Conservation (phyloP, 2,888 invertebrate species). For the Silvanus unidentatus region DNA sequence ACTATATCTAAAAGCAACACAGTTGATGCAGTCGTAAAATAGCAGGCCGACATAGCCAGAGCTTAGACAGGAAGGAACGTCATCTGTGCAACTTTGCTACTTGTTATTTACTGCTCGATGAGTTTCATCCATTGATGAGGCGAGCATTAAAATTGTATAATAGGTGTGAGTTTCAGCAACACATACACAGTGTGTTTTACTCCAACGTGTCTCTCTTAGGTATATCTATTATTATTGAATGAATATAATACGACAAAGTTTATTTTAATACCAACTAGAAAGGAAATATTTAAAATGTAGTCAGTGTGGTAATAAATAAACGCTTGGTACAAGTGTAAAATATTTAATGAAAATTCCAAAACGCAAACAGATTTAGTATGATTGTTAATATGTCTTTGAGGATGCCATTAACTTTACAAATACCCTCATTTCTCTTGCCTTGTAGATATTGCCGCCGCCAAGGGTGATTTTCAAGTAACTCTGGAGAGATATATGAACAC, state of each 20-base stretch:
- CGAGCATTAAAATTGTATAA: too few species aligned
- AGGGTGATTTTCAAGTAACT: constrained; percentile 7
- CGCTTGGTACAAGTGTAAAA: too few species aligned
- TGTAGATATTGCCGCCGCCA: constrained; percentile 9
- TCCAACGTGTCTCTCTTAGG: too few species aligned
- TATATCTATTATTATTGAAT: too few species aligned
- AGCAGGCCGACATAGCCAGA: constrained; percentile 22
- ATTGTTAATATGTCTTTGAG: constrained; percentile 14
- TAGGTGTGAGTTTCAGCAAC: too few species aligned
- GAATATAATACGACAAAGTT: too few species aligned
- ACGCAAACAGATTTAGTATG: constrained; percentile 2
- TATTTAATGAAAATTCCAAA: too few species aligned
- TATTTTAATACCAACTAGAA: too few species aligned
- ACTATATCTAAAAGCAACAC: constrained; percentile 12
- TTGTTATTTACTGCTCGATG: constrained; percentile 3
- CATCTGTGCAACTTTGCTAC: constrained; percentile 23
- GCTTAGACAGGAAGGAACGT: constrained; percentile 26
- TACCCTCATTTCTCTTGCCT: constrained; percentile 9
- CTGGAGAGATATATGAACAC: constrained; percentile 14
- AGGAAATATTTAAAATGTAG: too few species aligned
- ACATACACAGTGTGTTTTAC: too few species aligned
- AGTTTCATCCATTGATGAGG: neutral
- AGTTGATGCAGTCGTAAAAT: constrained; percentile 29
- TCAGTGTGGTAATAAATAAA: too few species aligned
- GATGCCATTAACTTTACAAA: constrained; percentile 12